Evolutionary conservation across 2,888 invertebrate genomes (phyloP).

Genomic region (Luperina nickerlii): DNA sequence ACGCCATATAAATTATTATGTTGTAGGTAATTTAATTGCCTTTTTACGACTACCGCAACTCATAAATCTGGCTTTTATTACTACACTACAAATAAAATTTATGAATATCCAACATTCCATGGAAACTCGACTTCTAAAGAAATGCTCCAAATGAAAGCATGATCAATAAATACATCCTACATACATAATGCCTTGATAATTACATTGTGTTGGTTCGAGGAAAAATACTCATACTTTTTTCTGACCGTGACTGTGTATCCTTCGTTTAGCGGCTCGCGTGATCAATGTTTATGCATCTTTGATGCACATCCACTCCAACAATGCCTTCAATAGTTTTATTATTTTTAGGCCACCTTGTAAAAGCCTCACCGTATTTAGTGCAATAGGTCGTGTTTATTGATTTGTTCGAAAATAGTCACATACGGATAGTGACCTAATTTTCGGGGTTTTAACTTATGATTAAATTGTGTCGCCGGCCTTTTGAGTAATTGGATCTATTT

Average conservation of each 20-base stretch:
- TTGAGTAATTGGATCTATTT: constrained; percentile 61
- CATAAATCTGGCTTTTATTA: constrained; percentile 46
- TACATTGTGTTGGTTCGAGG: constrained; percentile 58
- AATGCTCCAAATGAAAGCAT: constrained; percentile 36
- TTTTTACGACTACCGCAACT: constrained; percentile 33
- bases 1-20: constrained; percentile 10
- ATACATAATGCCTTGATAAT: constrained; percentile 57
- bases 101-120: constrained; percentile 44
- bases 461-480: constrained; percentile 49
- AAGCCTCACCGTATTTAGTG: constrained; percentile 77
- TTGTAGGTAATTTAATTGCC: constrained; percentile 35
- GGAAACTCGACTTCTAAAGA: constrained; percentile 51
- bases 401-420: constrained; percentile 70
- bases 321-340: constrained; percentile 80
- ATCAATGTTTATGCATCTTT: constrained; percentile 80
- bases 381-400: constrained; percentile 79
- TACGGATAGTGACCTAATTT: constrained; percentile 71
- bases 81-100: constrained; percentile 31
- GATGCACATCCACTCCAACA: constrained; percentile 73
- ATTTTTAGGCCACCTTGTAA: constrained; percentile 83
- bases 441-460: constrained; percentile 60
- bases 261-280: constrained; percentile 75
- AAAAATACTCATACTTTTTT: constrained; percentile 53
- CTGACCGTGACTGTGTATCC: constrained; percentile 45
- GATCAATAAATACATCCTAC: constrained; percentile 53